Evolutionary conservation across 2,797 vertebrate species (phyloP).

Genomic region (Cercopithecus petaurista): DNA sequence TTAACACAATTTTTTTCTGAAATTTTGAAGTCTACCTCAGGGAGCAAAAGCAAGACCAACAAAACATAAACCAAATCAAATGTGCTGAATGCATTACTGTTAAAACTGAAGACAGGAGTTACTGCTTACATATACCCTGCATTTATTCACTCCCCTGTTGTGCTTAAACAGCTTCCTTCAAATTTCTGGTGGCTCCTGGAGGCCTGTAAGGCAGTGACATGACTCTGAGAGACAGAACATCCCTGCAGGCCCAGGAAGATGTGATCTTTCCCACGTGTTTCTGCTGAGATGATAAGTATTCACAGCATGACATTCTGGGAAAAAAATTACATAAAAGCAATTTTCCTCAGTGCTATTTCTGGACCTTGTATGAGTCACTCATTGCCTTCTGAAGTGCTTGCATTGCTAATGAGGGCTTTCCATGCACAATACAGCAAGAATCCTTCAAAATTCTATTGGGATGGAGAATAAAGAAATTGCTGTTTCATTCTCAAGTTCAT

Average conservation of each 20-base stretch:
- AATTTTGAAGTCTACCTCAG: background rate
- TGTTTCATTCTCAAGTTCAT: constrained; percentile 61
- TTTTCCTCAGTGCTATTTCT: constrained; percentile 81
- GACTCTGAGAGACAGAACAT: background rate
- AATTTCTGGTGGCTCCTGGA: background rate
- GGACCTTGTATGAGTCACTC: constrained; percentile 77
- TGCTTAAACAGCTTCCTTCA: background rate
- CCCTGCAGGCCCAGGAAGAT: background rate
- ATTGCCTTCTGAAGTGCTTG: constrained; percentile 80
- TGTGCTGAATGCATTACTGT: background rate
- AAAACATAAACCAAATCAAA: background rate
- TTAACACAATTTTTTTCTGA: background rate
- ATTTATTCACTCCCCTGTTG: background rate
- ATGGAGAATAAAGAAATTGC: constrained; percentile 71
- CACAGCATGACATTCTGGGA: constrained; percentile 71
- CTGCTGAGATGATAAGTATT: constrained; percentile 77
- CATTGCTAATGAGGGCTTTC: constrained; percentile 78
- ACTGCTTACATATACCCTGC: background rate
- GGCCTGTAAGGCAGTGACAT: background rate
- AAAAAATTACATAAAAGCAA: constrained; percentile 82
- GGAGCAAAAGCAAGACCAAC: background rate
- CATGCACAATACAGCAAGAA: constrained; percentile 72
- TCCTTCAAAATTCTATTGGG: constrained; percentile 56
- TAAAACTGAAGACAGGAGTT: background rate
- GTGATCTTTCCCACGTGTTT: constrained; percentile 66